A percentile compares a stretch with the other conserved stretches of the same genome.
Evolutionary conservation across 2,113 vertebrate genomes (phyloP).

Genomic region (Reinhardtius hippoglossoides): DNA sequence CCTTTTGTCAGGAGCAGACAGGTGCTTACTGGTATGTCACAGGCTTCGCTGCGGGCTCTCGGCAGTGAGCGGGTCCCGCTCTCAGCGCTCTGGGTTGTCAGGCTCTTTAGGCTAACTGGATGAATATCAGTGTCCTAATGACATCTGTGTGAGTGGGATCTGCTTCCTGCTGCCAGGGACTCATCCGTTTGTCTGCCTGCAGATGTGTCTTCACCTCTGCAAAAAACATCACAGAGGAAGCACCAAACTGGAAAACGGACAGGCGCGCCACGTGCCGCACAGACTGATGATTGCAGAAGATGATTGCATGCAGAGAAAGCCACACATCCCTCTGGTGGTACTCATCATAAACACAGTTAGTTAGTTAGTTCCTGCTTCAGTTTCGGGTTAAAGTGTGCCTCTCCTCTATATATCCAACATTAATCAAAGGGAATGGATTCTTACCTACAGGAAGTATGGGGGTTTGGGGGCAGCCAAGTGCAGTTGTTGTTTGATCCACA

Average conservation of each 20-base stretch:
- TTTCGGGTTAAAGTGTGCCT: slow-evolving; percentile 47
- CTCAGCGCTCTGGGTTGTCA: slow-evolving; percentile 50
- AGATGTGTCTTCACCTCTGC: slow-evolving; percentile 28
- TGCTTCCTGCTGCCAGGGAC: slow-evolving; percentile 13
- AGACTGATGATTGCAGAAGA: slow-evolving; percentile 19
- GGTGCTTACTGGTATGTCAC: slow-evolving; percentile 54
- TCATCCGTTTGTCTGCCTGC: slow-evolving; percentile 47
- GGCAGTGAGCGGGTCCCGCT: slow-evolving; percentile 29
- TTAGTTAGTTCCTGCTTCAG: slow-evolving; percentile 19
- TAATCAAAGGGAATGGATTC: slow-evolving; percentile 64
- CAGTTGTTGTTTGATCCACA: slow-evolving; percentile 55
- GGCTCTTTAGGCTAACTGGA: slow-evolving; percentile 55
- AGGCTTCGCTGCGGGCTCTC: slow-evolving; percentile 28
- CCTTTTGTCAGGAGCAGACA: slow-evolving; percentile 48
- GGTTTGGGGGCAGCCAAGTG: slow-evolving; percentile 46
- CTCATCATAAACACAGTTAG: slow-evolving; percentile 21
- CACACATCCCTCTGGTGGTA: not conserved
- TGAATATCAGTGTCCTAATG: slow-evolving; percentile 65
- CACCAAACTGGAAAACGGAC: slow-evolving; percentile 27
- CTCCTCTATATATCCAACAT: slow-evolving; percentile 44
- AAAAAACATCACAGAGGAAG: slow-evolving; percentile 34
- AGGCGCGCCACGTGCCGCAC: not conserved
- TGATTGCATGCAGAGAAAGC: slow-evolving; percentile 5
- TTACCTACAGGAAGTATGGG: slow-evolving; percentile 45
- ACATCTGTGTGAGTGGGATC: slow-evolving; percentile 48